Evolutionary conservation across 2,888 invertebrate species (phyloP), one percentile per base, ranked within the genome.

Genomic region (Bombyx huttoni): DNA sequence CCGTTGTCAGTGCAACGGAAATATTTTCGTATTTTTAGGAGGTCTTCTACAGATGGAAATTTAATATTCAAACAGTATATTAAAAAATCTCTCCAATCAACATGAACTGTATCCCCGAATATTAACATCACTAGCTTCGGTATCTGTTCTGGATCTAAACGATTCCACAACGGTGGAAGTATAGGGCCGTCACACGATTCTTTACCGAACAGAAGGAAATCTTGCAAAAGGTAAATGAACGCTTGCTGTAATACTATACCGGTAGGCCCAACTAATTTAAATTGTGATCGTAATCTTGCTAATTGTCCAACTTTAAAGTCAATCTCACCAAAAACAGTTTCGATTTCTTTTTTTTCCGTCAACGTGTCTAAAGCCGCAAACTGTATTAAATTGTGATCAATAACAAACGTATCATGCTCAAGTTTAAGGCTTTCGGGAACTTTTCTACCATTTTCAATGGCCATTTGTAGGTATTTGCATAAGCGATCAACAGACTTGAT

Each of bases 81-180:
- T 10, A 93, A 75, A 62, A 93, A 93, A 68, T 93, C 92, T 62
- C 90, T 89, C 93, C 93, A 93, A 62, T 92, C 90, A 9, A 92
- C 64, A 56, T 89, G 90, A 9, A 86, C 87, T 0, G 83, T 81
- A 48, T 89, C 82, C 0, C 91, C 91, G 65, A 90, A 93, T 13
- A 92, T 55, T 45, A 70, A 59, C 51, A 68, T 68, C 0, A 90
- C 78, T 46, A 91, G 60, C 58, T 76, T 79, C 0, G 82, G 70
- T 34, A 90, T 71, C 57, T 89, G 74, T 40, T 80, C 78, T 0
- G 85, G 77, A 56, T 82, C 76, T 10, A 90, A 58, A 10, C 63
- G 68, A 54, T 65, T 74, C 90, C 90, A 91, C 9, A 65, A 50
- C 65, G 77, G 67, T 50, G 78, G 76, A 58, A 84, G 75, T 45